Percentiles rank a stretch among this genome's conserved stretches.
Evolutionary conservation across 2,888 invertebrate genomes (phyloP).

Genomic region (Drosophila peninsularis): DNA sequence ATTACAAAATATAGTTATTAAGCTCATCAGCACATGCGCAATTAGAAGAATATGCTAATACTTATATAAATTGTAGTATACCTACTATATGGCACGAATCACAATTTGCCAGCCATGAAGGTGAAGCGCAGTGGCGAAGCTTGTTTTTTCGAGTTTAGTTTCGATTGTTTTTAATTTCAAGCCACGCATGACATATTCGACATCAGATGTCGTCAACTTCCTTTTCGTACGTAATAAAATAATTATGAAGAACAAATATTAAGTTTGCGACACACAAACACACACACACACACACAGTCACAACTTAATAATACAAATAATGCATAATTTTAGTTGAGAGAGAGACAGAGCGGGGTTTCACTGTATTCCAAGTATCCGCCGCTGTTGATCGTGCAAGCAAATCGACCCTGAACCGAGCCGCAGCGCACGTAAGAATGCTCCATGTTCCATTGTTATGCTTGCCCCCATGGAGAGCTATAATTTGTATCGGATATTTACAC

Average conservation of each 20-base stretch:
- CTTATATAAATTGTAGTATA: too few species aligned
- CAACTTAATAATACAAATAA: conserved; percentile 72
- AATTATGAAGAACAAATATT: conserved; percentile 78
- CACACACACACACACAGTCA: conserved; percentile 49
- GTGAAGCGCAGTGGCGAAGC: conserved; percentile 41
- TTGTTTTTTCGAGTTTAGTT: conserved; percentile 22
- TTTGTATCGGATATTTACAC: conserved; percentile 70
- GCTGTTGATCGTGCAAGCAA: conserved; percentile 64
- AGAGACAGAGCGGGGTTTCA: background rate
- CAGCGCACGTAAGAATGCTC: conserved; percentile 60
- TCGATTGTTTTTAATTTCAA: conserved; percentile 53
- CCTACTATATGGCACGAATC: conserved; percentile 13
- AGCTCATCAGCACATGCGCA: conserved; percentile 59
- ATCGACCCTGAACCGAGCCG: conserved; percentile 71
- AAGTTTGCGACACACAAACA: conserved; percentile 53
- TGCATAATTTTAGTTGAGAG: conserved; percentile 66
- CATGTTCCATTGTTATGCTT: conserved; percentile 63
- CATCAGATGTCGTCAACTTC: conserved; percentile 77
- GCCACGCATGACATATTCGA: conserved; percentile 78
- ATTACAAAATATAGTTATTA: conserved; percentile 72
- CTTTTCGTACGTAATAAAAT: conserved; percentile 70
- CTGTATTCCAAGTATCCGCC: conserved; percentile 7
- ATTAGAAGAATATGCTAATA: conserved; percentile 48
- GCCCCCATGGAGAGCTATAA: conserved; percentile 44
- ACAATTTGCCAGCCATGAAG: conserved; percentile 77